These are phyloP conservation scores for Parotocinclus haroldoi DNA, from an alignment of 2,797 vertebrate genomes.

Conservation along the genomic window DNA sequence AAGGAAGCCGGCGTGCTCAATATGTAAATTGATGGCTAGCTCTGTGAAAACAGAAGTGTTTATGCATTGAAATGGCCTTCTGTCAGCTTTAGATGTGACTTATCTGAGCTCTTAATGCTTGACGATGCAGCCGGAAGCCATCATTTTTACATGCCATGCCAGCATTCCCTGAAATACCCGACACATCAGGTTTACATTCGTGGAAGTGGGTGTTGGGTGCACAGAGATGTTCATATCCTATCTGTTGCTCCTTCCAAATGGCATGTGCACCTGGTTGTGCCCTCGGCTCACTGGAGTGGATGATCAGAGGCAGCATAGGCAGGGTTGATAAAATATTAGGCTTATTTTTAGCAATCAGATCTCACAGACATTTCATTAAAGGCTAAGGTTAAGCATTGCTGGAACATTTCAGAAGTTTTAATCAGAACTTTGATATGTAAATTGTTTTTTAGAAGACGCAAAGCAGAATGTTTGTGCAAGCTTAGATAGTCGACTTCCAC, in stretches of 20 bases:
- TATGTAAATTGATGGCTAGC: constrained; percentile 63
- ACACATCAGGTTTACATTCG: constrained; percentile 44
- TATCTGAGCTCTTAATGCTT: constrained; percentile 58
- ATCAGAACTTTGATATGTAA: no score
- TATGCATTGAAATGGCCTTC: constrained; percentile 56
- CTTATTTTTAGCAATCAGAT: constrained; percentile 53
- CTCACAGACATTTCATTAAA: constrained; percentile 28
- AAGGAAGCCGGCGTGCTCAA: constrained; percentile 51
- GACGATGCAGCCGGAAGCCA: constrained; percentile 44
- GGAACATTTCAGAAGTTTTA: constrained; percentile 5
- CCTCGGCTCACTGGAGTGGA: constrained; percentile 56
- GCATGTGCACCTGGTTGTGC: constrained; percentile 49
- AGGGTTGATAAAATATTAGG: constrained; percentile 48
- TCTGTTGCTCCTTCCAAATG: constrained; percentile 28
- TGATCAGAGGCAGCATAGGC: constrained; percentile 43
- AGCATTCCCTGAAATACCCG: constrained; percentile 30
- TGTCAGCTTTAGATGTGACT: constrained; percentile 62
- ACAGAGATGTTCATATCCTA: constrained; percentile 25
- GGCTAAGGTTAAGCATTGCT: constrained; percentile 50
- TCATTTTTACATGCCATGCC: constrained; percentile 47
- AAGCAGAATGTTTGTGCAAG: no score
- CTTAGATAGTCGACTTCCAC: no score
- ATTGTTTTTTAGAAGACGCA: no score
- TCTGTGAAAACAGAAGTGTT: constrained; percentile 50
- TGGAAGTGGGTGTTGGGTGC: constrained; percentile 12